phyloP scores from a whole-genome alignment of 2,888 invertebrate species.

The Eristalis tenax region DNA sequence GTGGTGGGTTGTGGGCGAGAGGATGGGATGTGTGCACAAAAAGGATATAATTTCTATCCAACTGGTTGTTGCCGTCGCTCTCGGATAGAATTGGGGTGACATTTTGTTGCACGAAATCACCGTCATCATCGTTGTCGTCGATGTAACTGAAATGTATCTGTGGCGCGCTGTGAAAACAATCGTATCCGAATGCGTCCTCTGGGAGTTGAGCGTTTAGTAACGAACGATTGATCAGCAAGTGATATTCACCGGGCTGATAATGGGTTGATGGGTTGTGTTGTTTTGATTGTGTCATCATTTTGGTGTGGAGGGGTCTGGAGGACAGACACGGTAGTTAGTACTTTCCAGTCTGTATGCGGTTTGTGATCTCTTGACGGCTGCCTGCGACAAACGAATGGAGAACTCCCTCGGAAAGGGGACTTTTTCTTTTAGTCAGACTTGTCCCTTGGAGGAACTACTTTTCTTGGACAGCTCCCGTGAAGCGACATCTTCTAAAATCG shows the following conservation, averaged over 20 bases:
- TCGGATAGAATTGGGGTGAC: slow-evolving; percentile 19
- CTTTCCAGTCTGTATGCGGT: too few relatives aligned
- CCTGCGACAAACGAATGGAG: too few relatives aligned
- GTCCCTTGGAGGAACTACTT: too few relatives aligned
- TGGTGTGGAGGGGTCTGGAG: too few relatives aligned
- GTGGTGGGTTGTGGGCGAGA: neutral
- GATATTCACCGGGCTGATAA: neutral
- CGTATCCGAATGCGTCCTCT: slow-evolving; percentile 9
- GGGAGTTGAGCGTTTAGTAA: slow-evolving; percentile 38
- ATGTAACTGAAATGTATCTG: neutral
- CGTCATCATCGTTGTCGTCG: neutral
- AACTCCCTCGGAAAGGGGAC: too few relatives aligned
- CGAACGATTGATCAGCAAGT: slow-evolving; percentile 28
- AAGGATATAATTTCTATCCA: slow-evolving; percentile 1
- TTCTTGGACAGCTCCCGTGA: too few relatives aligned
- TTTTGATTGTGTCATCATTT: neutral
- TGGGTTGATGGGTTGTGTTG: neutral
- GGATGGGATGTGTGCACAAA: neutral
- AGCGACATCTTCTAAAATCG: too few relatives aligned
- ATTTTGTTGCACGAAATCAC: neutral
- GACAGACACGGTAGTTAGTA: too few relatives aligned
- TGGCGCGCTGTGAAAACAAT: neutral
- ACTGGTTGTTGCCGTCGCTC: slow-evolving; percentile 15
- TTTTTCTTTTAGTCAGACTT: too few relatives aligned
- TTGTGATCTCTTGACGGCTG: neutral